Evolutionary conservation across 2,888 invertebrate species (phyloP).

Genomic region (Candidula unifasciata): DNA sequence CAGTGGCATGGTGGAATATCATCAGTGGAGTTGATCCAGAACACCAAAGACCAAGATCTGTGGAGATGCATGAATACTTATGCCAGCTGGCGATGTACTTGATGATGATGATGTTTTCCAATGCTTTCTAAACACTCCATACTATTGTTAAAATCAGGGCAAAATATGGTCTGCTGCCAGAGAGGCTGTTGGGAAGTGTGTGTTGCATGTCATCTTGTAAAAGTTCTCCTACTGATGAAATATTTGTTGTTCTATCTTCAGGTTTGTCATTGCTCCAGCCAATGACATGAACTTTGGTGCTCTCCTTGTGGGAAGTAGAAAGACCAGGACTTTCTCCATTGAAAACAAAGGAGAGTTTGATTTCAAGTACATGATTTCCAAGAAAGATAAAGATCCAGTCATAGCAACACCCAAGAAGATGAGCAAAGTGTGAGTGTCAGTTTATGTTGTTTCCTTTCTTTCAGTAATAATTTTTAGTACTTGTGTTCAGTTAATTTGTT

Average conservation of each 20-base stretch:
- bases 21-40: too few species aligned
- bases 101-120: too few species aligned
- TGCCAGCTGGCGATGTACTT: too few species aligned
- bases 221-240: background rate
- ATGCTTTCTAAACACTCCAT: too few species aligned
- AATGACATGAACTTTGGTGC: conserved; percentile 78
- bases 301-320: conserved; percentile 76
- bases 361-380: conserved; percentile 77
- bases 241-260: conserved; percentile 56
- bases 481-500: background rate
- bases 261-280: conserved; percentile 75
- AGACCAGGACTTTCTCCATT: conserved; percentile 75
- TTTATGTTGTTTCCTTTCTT: background rate
- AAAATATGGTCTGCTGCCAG: too few species aligned
- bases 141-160: too few species aligned
- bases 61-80: too few species aligned
- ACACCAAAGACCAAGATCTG: too few species aligned
- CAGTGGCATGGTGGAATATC: too few species aligned
- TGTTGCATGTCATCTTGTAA: too few species aligned
- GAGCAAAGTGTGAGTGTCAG: conserved; percentile 67
- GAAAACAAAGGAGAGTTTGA: conserved; percentile 78
- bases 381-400: conserved; percentile 69
- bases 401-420: conserved; percentile 27
- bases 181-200: too few species aligned
- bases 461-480: background rate